These are phyloP conservation scores for Neomonachus schauinslandi DNA, from an alignment of 2,113 vertebrate genomes.

Conservation along the genomic window DNA sequence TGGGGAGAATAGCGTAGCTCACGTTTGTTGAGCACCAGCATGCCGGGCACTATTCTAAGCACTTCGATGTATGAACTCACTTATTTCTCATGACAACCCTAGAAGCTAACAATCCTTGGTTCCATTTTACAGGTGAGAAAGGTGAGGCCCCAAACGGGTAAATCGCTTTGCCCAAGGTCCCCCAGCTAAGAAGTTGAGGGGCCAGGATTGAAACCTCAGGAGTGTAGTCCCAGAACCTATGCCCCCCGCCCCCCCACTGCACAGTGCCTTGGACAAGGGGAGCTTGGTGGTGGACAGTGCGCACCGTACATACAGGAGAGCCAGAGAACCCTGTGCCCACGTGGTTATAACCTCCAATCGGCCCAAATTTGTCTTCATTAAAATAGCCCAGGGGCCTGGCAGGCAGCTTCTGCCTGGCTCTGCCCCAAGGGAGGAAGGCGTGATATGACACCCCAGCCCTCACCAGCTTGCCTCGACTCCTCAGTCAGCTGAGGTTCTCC, in stretches of 20 bases:
- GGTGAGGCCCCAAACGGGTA: neutral
- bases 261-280: too few species aligned
- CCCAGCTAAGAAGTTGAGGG: neutral
- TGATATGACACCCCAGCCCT: neutral
- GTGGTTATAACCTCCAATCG: too few species aligned
- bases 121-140: constrained; percentile 7
- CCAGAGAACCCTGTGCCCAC: neutral
- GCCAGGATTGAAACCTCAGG: neutral
- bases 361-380: neutral
- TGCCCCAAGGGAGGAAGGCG: neutral
- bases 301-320: fast-evolving
- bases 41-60: neutral
- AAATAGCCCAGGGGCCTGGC: neutral
- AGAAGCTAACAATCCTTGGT: neutral
- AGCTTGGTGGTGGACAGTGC: neutral
- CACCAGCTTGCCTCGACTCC: fast-evolving
- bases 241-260: fast-evolving
- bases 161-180: neutral
- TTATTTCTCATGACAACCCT: neutral
- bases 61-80: neutral
- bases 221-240: neutral
- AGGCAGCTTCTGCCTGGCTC: neutral
- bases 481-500: neutral
- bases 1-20: too few species aligned
- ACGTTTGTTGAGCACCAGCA: neutral